These are phyloP conservation scores for Thamnaconus septentrionalis DNA, from an alignment of 2,113 vertebrate genomes.

Conservation along the genomic window DNA sequence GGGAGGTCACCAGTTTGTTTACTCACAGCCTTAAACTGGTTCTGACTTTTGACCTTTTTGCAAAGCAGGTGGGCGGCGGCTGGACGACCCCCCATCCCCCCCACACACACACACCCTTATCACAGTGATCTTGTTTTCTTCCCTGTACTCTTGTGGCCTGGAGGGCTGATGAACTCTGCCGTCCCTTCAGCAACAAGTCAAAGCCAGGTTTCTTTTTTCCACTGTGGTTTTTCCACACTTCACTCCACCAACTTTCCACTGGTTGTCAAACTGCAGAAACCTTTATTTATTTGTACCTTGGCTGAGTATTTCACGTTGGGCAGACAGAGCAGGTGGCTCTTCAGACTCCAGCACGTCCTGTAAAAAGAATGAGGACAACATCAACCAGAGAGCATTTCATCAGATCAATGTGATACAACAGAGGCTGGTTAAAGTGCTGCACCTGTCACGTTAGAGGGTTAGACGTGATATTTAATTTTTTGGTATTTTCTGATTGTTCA, in stretches of 20 bases:
- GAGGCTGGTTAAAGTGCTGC: neutral
- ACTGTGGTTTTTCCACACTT: too few species aligned
- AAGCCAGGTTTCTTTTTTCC: too few species aligned
- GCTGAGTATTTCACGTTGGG: slow-evolving; percentile 27
- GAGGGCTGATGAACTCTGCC: too few species aligned
- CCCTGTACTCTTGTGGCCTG: too few species aligned
- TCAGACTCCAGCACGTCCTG: slow-evolving; percentile 44
- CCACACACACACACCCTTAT: neutral
- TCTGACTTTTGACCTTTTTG: neutral
- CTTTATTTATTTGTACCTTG: slow-evolving; percentile 26
- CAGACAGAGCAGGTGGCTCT: slow-evolving; percentile 12
- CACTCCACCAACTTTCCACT: too few species aligned
- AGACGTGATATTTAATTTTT: neutral
- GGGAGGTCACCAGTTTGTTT: slow-evolving; percentile 2
- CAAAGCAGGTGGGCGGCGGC: too few species aligned
- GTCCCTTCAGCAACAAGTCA: too few species aligned
- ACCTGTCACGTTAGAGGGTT: neutral
- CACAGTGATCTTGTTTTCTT: neutral
- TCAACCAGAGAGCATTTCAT: neutral
- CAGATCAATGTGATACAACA: neutral
- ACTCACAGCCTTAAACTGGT: neutral
- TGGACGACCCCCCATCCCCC: too few species aligned
- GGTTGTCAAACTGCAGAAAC: too few species aligned
- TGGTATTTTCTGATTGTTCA: too few species aligned
- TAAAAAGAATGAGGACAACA: slow-evolving; percentile 1